Conservation (phyloP, 2,113 vertebrate species). For the Megaceryle maxima region DNA sequence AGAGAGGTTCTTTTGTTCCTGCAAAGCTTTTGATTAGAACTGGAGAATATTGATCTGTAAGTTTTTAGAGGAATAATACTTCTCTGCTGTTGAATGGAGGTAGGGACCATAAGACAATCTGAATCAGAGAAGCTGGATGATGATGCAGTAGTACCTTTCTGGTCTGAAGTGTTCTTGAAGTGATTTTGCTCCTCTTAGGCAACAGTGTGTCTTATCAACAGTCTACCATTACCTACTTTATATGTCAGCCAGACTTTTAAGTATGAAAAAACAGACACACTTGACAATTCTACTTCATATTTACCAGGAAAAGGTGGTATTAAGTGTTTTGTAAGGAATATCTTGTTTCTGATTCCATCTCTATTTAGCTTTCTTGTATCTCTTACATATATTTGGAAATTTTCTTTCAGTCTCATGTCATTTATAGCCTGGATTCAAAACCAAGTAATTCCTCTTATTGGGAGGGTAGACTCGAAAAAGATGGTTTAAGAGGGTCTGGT, state of each 20-base stretch:
- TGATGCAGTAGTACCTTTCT: neutral
- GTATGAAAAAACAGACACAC: neutral
- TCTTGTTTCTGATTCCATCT: neutral
- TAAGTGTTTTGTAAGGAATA: neutral
- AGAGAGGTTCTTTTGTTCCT: neutral
- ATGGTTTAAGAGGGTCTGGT: neutral
- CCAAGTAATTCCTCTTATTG: neutral
- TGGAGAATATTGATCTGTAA: neutral
- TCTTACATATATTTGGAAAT: neutral
- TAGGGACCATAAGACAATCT: neutral
- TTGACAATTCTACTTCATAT: neutral
- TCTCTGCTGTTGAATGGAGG: neutral
- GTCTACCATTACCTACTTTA: neutral
- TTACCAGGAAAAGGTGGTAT: neutral
- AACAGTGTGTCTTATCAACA: neutral
- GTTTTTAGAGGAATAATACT: neutral
- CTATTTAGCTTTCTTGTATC: neutral
- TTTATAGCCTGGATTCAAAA: neutral
- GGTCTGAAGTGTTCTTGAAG: neutral
- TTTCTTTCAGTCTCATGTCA: neutral
- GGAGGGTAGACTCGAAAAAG: neutral
- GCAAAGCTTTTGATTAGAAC: neutral
- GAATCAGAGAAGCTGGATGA: neutral
- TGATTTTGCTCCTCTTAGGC: neutral
- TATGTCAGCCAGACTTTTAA: neutral